Evolutionary conservation across 2,113 vertebrate species (phyloP).

Genomic region (Tenebrosternarchus preto): DNA sequence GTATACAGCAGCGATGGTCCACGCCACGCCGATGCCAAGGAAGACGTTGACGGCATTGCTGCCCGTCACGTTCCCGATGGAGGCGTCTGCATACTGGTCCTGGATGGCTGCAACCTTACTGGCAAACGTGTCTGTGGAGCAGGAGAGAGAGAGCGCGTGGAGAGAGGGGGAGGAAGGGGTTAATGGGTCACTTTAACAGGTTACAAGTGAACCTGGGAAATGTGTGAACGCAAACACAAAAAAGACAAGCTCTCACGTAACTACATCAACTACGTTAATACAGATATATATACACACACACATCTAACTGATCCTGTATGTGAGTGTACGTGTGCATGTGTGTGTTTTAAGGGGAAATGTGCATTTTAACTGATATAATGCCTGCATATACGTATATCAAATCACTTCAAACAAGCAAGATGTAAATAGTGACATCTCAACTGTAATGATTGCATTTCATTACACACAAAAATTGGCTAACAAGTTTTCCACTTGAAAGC

Average conservation of each 20-base stretch:
- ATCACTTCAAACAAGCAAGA: neutral
- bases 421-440: constrained; percentile 14
- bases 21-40: constrained; percentile 81
- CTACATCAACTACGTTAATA: constrained; percentile 25
- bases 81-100: constrained; percentile 83
- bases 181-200: constrained; percentile 1
- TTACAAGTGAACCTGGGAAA: neutral
- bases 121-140: constrained; percentile 77
- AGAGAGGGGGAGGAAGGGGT: neutral
- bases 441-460: too few species aligned
- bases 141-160: constrained; percentile 1
- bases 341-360: neutral
- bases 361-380: neutral
- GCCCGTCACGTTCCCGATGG: constrained; percentile 82
- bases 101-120: constrained; percentile 84
- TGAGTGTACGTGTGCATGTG: neutral
- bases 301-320: neutral
- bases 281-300: neutral
- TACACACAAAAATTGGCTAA: neutral
- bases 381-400: neutral
- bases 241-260: constrained; percentile 14
- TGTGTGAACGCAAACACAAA: too few species aligned
- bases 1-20: constrained; percentile 80
- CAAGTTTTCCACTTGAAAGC: neutral
- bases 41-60: constrained; percentile 84